phyloP scores from a whole-genome alignment of 2,113 vertebrate species.

The Pterocles gutturalis region DNA sequence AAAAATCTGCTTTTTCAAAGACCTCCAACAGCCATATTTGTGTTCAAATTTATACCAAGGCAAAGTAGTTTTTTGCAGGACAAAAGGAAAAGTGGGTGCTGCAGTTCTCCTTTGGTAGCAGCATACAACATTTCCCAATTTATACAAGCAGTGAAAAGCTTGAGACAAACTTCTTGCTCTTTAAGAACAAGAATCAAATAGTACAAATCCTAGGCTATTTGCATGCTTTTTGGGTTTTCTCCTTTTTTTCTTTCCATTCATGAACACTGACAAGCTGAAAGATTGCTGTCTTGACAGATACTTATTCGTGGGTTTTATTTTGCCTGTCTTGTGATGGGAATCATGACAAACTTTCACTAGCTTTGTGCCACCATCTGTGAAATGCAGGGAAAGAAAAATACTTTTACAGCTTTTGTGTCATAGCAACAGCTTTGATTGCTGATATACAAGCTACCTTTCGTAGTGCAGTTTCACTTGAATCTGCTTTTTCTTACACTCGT shows the following conservation, averaged over 20 bases:
- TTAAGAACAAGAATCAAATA: not conserved
- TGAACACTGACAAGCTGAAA: not conserved
- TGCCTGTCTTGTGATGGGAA: not conserved
- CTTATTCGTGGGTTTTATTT: constrained; percentile 35
- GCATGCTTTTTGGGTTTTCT: not conserved
- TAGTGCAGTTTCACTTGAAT: not conserved
- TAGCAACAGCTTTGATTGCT: not conserved
- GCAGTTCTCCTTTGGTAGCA: not conserved
- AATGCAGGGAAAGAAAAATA: not conserved
- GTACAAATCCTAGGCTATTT: not conserved
- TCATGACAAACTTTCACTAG: not conserved
- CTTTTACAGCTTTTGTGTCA: not conserved
- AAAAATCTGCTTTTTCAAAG: not conserved
- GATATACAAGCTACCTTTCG: not conserved
- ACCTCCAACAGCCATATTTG: not conserved
- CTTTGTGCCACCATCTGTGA: not conserved
- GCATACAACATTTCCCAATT: not conserved
- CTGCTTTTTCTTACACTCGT: not conserved
- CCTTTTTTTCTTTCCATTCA: not conserved
- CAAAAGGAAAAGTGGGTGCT: not conserved
- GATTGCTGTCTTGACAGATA: constrained; percentile 4
- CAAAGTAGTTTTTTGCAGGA: not conserved
- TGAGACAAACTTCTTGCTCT: not conserved
- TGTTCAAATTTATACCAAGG: not conserved
- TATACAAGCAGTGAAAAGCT: not conserved